These are phyloP conservation scores for Pygocentrus nattereri DNA, from an alignment of 2,797 vertebrate genomes.

Conservation along the genomic window DNA sequence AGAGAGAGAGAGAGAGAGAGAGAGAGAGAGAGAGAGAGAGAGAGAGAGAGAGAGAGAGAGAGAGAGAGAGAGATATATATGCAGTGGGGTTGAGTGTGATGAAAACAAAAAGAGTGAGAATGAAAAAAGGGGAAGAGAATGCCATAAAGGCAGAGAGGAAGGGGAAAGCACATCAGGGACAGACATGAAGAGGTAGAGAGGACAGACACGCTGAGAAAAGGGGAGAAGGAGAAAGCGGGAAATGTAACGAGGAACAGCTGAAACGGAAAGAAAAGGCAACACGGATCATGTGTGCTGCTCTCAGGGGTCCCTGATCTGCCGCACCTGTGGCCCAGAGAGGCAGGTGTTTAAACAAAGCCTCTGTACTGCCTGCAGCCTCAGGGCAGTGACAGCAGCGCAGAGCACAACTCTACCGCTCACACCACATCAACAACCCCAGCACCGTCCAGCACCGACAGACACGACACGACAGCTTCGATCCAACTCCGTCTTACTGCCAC, in stretches of 20 bases:
- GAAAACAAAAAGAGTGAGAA: neutral
- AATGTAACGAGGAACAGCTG: neutral
- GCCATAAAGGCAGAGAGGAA: neutral
- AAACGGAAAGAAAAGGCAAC: no score
- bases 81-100: neutral
- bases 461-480: neutral
- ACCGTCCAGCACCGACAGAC: neutral
- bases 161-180: neutral
- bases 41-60: no score
- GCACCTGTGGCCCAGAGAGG: conserved; percentile 62
- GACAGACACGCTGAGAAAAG: neutral
- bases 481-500: no score
- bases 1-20: no score
- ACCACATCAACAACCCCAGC: conserved; percentile 5
- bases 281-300: neutral
- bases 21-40: no score
- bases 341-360: conserved; percentile 83
- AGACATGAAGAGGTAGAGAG: no score
- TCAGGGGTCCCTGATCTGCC: conserved; percentile 38
- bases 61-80: neutral
- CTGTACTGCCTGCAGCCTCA: conserved; percentile 59
- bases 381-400: conserved; percentile 33
- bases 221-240: neutral
- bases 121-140: neutral
- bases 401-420: conserved; percentile 13